Evolutionary conservation across 2,797 vertebrate species (phyloP), one percentile per base, ranked within the genome.

Genomic region (Micrastur ruficollis): DNA sequence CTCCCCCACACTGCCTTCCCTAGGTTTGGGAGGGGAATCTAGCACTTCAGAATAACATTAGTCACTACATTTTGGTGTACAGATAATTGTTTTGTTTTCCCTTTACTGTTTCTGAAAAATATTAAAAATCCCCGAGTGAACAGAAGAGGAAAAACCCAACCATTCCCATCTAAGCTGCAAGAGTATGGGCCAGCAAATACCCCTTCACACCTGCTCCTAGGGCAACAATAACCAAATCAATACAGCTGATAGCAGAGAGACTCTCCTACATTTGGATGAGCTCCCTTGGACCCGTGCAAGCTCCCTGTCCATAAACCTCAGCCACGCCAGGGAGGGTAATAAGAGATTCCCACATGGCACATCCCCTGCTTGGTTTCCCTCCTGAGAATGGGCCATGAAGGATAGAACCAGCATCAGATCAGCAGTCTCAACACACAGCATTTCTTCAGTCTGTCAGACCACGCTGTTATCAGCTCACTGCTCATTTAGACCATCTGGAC

Each of bases 371-470:
- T 44, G 31, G 38, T 12, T 68, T 62, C 55, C 44, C 32, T 32
- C n/a, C 20, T 19, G 46, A 40, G 40, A 44, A 12, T 38, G 58
- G 12, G 12, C 36, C 0, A 0, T 23, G 26, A 13, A 59, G 63
- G 53, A 72, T 19, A 34, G 32, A 72, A 17, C 12, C 4, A 5
- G 31, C 2, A 1, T 38, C 25, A 50, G 50, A 53, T 17, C 85
- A 79, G 38, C 73, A 84, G 49, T 61, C 89, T 29, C 53, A 32
- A 27, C 56, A 29, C 0, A 5, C 3, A 6, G 26, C 3, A 0
- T 81, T 71, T 32, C 53, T 81, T 34, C 19, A 66, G 17, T 13
- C 47, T 9, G 6, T 26, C 81, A 63, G 29, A 38, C 44, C 11
- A 3, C 0, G 0, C 59, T 72, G 31, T 42, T 25, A 16, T 1